phyloP scores from a whole-genome alignment of 1,140 invertebrate genomes.

The Dendroctonus valens region DNA sequence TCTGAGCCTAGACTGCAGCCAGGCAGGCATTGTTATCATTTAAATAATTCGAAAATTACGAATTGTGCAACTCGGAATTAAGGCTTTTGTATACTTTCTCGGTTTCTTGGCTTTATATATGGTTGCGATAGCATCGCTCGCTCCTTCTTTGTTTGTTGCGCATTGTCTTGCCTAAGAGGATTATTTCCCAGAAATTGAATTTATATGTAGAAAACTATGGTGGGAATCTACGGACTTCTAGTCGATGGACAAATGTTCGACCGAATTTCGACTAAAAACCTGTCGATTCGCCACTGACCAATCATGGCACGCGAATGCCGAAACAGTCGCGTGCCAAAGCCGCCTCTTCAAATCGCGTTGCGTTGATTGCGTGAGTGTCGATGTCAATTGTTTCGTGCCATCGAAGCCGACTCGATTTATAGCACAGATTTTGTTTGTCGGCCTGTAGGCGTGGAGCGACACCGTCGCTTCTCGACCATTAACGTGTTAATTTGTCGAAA shows the following conservation, averaged over 20 bases:
- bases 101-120: slow-evolving; percentile 30
- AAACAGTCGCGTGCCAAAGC: slow-evolving; percentile 23
- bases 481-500: slow-evolving; percentile 35
- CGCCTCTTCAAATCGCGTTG: slow-evolving; percentile 26
- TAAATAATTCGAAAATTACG: slow-evolving; percentile 31
- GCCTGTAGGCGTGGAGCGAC: slow-evolving; percentile 18
- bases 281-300: no score
- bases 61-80: slow-evolving; percentile 31
- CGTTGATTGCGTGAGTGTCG: slow-evolving; percentile 37
- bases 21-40: slow-evolving; percentile 27
- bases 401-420: slow-evolving; percentile 34
- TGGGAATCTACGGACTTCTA: no score
- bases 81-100: slow-evolving; percentile 32
- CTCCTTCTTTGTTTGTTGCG: slow-evolving; percentile 11
- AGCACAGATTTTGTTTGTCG: slow-evolving; percentile 33
- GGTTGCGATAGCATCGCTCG: slow-evolving; percentile 20
- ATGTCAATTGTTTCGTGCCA: slow-evolving; percentile 37
- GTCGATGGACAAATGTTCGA: no score
- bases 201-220: no score
- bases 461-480: slow-evolving; percentile 20
- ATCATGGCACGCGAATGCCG: no score
- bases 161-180: slow-evolving; percentile 32
- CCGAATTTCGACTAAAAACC: no score
- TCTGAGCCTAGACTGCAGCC: slow-evolving; percentile 2
- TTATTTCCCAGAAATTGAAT: slow-evolving; percentile 25